Conservation (phyloP, 2,888 invertebrate genomes). For the Nebria salina region DNA sequence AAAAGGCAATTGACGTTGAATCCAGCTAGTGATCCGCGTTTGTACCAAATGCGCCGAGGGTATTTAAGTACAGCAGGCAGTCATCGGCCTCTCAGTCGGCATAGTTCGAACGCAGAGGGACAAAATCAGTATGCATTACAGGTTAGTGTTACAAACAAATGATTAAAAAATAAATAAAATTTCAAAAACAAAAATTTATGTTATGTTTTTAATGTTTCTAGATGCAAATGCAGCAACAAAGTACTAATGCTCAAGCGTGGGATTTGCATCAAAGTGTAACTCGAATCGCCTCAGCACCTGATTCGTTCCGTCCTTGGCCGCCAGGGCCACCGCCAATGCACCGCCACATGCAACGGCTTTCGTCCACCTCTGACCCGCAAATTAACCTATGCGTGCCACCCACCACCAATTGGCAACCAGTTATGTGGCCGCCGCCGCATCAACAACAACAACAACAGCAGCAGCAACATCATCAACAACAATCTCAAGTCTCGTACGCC, state of each 20-base stretch:
- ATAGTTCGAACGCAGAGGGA: slow-evolving; percentile 39
- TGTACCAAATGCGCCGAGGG: slow-evolving; percentile 53
- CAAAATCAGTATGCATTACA: slow-evolving; percentile 41
- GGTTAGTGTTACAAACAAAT: slow-evolving; percentile 10
- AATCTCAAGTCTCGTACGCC: slow-evolving; percentile 26
- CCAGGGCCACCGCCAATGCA: slow-evolving; percentile 58
- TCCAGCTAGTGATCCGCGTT: slow-evolving; percentile 79
- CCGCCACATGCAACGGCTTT: slow-evolving; percentile 63
- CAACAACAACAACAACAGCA: slow-evolving; percentile 21
- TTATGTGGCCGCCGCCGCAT: slow-evolving; percentile 56
- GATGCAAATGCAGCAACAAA: slow-evolving; percentile 35
- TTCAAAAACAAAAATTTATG: no score
- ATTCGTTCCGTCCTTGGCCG: slow-evolving; percentile 68
- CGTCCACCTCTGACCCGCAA: slow-evolving; percentile 72
- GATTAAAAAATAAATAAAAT: neutral
- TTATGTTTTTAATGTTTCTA: slow-evolving; percentile 11
- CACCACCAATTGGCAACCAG: slow-evolving; percentile 54
- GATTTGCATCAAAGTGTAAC: slow-evolving; percentile 70
- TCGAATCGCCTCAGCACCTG: slow-evolving; percentile 79
- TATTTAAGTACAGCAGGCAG: slow-evolving; percentile 10
- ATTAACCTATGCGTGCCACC: slow-evolving; percentile 65
- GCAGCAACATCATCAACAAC: slow-evolving; percentile 45
- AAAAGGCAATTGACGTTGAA: slow-evolving; percentile 85
- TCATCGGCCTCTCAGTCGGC: slow-evolving; percentile 37
- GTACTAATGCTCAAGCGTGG: slow-evolving; percentile 55